phyloP scores from a whole-genome alignment of 2,888 invertebrate species.

The Lysandra bellargus region DNA sequence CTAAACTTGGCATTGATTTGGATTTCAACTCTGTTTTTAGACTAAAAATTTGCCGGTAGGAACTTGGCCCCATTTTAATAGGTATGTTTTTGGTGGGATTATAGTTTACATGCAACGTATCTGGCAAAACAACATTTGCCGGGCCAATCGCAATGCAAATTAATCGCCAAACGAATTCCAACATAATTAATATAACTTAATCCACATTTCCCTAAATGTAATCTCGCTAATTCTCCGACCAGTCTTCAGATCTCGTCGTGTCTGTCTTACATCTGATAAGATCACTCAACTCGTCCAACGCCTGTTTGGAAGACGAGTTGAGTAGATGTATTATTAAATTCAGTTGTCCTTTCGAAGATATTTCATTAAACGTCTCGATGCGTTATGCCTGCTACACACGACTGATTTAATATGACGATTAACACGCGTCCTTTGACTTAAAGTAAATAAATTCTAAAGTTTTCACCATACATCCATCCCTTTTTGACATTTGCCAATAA shows the following conservation, averaged over 20 bases:
- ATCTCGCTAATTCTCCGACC: not conserved
- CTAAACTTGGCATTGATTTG: too few species aligned
- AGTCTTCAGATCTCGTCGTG: not conserved
- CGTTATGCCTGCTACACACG: not conserved
- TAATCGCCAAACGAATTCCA: not conserved
- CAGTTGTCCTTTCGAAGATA: slow-evolving; percentile 2
- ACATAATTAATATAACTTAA: not conserved
- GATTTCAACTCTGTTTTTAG: too few species aligned
- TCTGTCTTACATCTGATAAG: slow-evolving; percentile 6
- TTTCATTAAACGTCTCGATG: not conserved
- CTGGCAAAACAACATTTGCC: too few species aligned
- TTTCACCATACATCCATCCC: too few species aligned
- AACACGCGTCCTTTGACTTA: not conserved
- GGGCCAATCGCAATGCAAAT: too few species aligned
- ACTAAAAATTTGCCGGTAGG: too few species aligned
- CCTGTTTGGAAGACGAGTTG: not conserved
- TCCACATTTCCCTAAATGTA: not conserved
- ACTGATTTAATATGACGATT: not conserved
- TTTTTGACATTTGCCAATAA: not conserved
- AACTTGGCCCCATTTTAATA: too few species aligned
- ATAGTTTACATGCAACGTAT: too few species aligned
- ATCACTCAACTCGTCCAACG: not conserved
- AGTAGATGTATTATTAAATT: slow-evolving; percentile 11
- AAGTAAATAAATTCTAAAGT: not conserved
- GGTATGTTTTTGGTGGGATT: too few species aligned